Evolutionary conservation across 2,797 vertebrate genomes (phyloP), one percentile per base, ranked within the genome.

Genomic region (Pangasius sanitwongsei): DNA sequence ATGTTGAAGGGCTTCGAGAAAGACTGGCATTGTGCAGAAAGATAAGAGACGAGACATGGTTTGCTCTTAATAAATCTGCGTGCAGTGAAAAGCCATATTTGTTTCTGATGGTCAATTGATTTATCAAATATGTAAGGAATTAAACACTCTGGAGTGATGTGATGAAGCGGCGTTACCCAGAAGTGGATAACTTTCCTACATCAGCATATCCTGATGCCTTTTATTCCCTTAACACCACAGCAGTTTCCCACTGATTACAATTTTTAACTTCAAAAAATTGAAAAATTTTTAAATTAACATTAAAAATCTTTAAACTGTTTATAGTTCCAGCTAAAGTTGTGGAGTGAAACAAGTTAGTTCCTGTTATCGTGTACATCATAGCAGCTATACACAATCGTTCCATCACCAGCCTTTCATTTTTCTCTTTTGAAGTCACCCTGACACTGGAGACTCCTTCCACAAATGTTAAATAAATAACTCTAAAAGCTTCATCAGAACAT

Each of bases 1-100:
- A 18, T 6, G 37, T 85, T 88, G 44, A 87, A 86, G 69, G 15
- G 78, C 74, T 61, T 61, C 3, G n/a, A 80, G 72, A 55, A 87
- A 50, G 65, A 50, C 53, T 70, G 48, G 86, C 41, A 63, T 82
- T 74, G 77, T 70, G 50, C 25, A n/a, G 31, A 15, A 81, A 86
- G 25, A 16, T 61, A 28, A 61, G 67, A 80, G 50, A 50, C 53
- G 90, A 82, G 59, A 85, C 77, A 34, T 31, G 50, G n/a, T 18
- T 53, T 80, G 28, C n/a, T 31, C 31, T 28, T 23, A 81, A 59
- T 59, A 81, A 37, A 23, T 59, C 53, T 5, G 31, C 23, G 53
- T 81, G 53, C 31, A 59, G 53, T 37, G 31, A 23, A 81, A 57
- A 4, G 20, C 18, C 1, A 5, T 23, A 12, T 59, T 57, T 59